A percentile compares a stretch with the other conserved stretches of the same genome.
Evolutionary conservation across 1,140 invertebrate species (phyloP).

Genomic region (Scaptodrosophila lebanonensis): DNA sequence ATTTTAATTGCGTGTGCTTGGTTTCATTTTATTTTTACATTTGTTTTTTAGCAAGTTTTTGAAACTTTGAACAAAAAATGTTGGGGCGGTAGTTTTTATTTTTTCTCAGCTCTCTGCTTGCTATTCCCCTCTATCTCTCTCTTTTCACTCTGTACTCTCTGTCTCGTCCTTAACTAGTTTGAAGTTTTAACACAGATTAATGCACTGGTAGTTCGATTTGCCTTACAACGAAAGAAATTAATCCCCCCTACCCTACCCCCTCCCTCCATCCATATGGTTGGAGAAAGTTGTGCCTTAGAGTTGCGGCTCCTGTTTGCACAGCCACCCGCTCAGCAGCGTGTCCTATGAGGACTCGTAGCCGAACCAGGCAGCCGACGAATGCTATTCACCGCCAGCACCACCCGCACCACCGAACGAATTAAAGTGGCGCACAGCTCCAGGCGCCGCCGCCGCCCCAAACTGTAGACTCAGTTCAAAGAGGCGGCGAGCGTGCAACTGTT

Average conservation of each 20-base stretch:
- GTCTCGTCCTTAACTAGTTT: slow-evolving; percentile 39
- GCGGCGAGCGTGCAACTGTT: slow-evolving; percentile 74
- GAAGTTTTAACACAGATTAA: slow-evolving; percentile 73
- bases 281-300: slow-evolving; percentile 8
- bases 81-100: slow-evolving; percentile 3
- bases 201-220: slow-evolving; percentile 57
- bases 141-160: too few species aligned
- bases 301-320: slow-evolving; percentile 46
- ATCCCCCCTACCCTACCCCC: background rate
- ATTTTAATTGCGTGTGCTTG: slow-evolving; percentile 61
- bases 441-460: slow-evolving; percentile 71
- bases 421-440: slow-evolving; percentile 70
- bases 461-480: slow-evolving; percentile 76
- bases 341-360: slow-evolving; percentile 75
- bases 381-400: slow-evolving; percentile 70
- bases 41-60: slow-evolving; percentile 56
- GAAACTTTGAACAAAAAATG: slow-evolving; percentile 40
- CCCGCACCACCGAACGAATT: slow-evolving; percentile 72
- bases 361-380: slow-evolving; percentile 75
- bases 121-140: too few species aligned
- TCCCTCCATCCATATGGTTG: too few species aligned
- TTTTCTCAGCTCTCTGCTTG: too few species aligned
- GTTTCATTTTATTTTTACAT: slow-evolving; percentile 48
- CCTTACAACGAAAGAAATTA: background rate
- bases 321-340: slow-evolving; percentile 48